These are phyloP conservation scores for Drosophila tropicalis DNA, from an alignment of 1,140 invertebrate species.

Conservation along the genomic window DNA sequence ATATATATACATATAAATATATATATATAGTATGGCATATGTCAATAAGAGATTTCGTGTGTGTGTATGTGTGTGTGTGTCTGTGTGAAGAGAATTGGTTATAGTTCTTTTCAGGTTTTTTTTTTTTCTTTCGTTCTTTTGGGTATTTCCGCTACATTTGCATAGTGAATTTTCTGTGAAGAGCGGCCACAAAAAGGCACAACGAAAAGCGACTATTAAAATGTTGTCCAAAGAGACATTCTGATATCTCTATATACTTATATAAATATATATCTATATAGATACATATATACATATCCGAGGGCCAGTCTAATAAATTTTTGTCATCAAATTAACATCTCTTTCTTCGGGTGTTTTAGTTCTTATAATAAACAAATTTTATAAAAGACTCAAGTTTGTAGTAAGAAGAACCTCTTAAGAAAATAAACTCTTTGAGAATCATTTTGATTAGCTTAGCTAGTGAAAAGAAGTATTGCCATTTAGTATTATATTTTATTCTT, in stretches of 20 bases:
- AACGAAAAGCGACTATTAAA: constrained; percentile 24
- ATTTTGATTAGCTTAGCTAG: too few species aligned
- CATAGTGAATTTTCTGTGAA: constrained; percentile 51
- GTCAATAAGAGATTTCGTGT: not conserved
- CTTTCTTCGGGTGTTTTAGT: too few species aligned
- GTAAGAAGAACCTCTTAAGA: too few species aligned
- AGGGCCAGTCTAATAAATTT: not conserved
- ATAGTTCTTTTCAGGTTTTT: not conserved
- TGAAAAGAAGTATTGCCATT: too few species aligned
- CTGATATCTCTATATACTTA: constrained; percentile 10
- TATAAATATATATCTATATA: not conserved
- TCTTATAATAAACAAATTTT: too few species aligned
- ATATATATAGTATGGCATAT: constrained; percentile 33
- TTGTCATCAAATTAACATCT: too few species aligned
- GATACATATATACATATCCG: not conserved
- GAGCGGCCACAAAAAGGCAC: constrained; percentile 16
- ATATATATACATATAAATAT: constrained; percentile 6
- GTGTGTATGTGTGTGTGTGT: constrained; percentile 1
- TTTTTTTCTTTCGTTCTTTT: constrained; percentile 31
- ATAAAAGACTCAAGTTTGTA: too few species aligned
- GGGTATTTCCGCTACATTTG: constrained; percentile 76
- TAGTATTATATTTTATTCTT: too few species aligned
- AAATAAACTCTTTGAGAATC: too few species aligned
- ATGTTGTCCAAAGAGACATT: constrained; percentile 1
- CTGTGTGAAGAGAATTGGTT: constrained; percentile 4